Percentiles rank a stretch among this genome's conserved stretches.
Evolutionary conservation across 2,888 invertebrate species (phyloP).

Genomic region (Venusia cambrica): DNA sequence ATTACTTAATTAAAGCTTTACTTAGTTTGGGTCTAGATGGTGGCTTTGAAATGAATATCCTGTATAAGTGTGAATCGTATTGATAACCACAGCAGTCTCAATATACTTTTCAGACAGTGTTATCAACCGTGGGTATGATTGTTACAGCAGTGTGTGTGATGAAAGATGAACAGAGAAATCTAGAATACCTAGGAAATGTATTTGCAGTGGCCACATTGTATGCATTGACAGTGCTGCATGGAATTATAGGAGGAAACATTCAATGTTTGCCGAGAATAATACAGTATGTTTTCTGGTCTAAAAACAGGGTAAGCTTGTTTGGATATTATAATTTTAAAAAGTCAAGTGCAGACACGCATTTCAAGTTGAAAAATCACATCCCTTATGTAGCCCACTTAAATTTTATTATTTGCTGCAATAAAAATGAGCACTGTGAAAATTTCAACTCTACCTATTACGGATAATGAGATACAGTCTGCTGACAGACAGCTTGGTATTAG

Average conservation of each 20-base stretch:
- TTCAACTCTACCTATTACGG: too few species aligned
- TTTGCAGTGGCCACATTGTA: constrained; percentile 35
- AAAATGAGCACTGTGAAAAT: too few species aligned
- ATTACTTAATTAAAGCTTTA: too few species aligned
- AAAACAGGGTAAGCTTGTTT: constrained; percentile 47
- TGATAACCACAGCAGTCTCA: constrained; percentile 25
- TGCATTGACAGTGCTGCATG: constrained; percentile 42
- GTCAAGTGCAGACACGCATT: too few species aligned
- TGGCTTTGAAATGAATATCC: too few species aligned
- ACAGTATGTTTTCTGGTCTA: constrained; percentile 41
- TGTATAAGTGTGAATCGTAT: not conserved
- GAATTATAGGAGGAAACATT: constrained; percentile 37
- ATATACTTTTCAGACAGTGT: constrained; percentile 59
- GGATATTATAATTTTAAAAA: too few species aligned
- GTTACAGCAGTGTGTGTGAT: constrained; percentile 52
- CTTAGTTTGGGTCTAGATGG: not conserved
- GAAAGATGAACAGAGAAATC: constrained; percentile 37
- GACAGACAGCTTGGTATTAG: too few species aligned
- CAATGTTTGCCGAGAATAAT: constrained; percentile 36
- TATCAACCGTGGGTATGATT: constrained; percentile 61
- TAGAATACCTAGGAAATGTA: constrained; percentile 34
- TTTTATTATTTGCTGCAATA: too few species aligned
- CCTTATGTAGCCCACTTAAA: too few species aligned
- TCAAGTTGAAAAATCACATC: too few species aligned
- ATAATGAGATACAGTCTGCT: too few species aligned